phyloP scores from a whole-genome alignment of 2,797 vertebrate species.

The Cyprinella venusta region DNA sequence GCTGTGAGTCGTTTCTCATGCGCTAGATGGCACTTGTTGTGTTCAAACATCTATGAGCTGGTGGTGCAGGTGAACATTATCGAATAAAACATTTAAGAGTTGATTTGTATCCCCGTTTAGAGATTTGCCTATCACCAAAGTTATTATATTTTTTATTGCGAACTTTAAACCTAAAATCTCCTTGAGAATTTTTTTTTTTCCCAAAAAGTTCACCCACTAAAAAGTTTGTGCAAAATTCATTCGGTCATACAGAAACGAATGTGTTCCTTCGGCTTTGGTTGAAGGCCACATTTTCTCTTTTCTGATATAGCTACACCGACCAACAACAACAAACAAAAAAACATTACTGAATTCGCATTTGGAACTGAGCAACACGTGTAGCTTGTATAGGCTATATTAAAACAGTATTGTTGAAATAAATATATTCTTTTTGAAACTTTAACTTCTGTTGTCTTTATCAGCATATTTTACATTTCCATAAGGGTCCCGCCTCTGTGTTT shows the following conservation, averaged over 20 bases:
- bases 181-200: background rate
- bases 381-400: background rate
- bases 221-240: background rate
- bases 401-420: background rate
- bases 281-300: background rate
- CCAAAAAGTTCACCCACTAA: background rate
- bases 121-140: background rate
- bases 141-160: too few relatives aligned
- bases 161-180: background rate
- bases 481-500: conserved; percentile 56
- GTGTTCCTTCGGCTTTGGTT: background rate
- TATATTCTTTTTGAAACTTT: background rate
- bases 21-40: conserved; percentile 66
- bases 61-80: background rate
- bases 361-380: background rate
- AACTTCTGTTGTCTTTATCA: background rate
- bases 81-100: background rate
- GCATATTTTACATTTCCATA: conserved; percentile 9
- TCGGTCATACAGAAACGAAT: background rate
- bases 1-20: background rate
- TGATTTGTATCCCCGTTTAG: background rate
- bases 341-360: background rate
- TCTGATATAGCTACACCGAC: background rate
- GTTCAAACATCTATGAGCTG: background rate
- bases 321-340: background rate